Evolutionary conservation across 2,888 invertebrate genomes (phyloP).

Genomic region (Hermaeophaga mercurialis): DNA sequence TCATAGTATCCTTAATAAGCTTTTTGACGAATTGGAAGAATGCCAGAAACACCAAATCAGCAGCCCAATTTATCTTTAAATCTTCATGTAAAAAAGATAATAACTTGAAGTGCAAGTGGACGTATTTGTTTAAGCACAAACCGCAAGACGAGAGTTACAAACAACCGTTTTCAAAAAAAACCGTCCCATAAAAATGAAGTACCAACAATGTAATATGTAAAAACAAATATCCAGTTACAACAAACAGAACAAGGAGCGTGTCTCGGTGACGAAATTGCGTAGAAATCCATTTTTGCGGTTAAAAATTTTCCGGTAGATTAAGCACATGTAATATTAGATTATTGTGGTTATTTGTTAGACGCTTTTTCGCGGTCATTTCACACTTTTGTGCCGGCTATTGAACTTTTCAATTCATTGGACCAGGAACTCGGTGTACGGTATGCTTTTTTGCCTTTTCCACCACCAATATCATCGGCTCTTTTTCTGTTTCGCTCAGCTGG

Average conservation of each 20-base stretch:
- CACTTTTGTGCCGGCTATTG: constrained; percentile 12
- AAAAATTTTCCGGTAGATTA: constrained; percentile 22
- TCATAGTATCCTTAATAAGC: too few relatives aligned
- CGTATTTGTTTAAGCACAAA: too few relatives aligned
- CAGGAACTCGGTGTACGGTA: neutral
- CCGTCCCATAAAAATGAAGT: too few relatives aligned
- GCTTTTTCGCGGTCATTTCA: constrained; percentile 10
- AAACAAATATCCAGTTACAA: too few relatives aligned
- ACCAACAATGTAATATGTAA: too few relatives aligned
- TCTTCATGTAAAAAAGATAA: too few relatives aligned
- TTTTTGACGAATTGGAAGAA: too few relatives aligned
- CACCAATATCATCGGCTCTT: neutral
- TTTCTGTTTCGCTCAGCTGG: neutral
- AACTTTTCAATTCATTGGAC: constrained; percentile 10
- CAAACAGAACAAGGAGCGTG: neutral
- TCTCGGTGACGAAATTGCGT: constrained; percentile 1
- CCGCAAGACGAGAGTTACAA: too few relatives aligned
- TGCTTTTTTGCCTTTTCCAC: neutral
- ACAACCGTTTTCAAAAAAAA: too few relatives aligned
- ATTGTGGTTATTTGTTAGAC: constrained; percentile 22
- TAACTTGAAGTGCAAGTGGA: too few relatives aligned
- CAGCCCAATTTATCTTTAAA: too few relatives aligned
- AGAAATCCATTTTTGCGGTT: constrained; percentile 28
- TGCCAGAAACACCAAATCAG: too few relatives aligned
- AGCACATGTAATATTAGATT: constrained; percentile 33